Percentiles rank a stretch among this genome's conserved stretches.
Evolutionary conservation across 2,888 invertebrate genomes (phyloP).

Genomic region (Miltochrista miniata): DNA sequence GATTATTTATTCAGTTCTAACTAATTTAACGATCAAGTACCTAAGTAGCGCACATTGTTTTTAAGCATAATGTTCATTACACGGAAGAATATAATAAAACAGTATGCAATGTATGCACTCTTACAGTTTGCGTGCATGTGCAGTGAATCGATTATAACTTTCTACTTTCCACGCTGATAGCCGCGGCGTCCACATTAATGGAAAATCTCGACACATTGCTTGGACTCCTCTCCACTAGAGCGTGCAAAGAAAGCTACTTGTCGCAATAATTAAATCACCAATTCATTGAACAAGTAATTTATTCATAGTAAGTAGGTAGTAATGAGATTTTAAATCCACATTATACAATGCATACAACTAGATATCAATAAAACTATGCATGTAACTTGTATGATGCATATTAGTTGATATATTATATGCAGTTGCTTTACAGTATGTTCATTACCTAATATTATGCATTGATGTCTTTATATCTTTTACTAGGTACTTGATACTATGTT

Average conservation of each 20-base stretch:
- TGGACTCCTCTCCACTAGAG: slow-evolving; percentile 73
- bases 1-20: slow-evolving; percentile 37
- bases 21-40: slow-evolving; percentile 28
- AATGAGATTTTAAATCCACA: neutral
- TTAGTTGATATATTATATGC: no score
- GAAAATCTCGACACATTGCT: slow-evolving; percentile 79
- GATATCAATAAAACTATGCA: no score
- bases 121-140: slow-evolving; percentile 74
- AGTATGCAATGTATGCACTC: slow-evolving; percentile 35
- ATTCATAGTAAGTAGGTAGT: slow-evolving; percentile 9
- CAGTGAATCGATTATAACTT: slow-evolving; percentile 79
- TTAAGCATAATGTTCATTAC: slow-evolving; percentile 40
- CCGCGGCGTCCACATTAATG: slow-evolving; percentile 70
- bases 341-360: neutral
- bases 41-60: slow-evolving; percentile 33
- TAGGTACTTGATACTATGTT: no score
- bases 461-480: no score
- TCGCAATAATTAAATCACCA: slow-evolving; percentile 53
- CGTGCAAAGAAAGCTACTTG: slow-evolving; percentile 72
- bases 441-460: no score
- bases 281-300: slow-evolving; percentile 26
- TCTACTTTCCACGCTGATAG: slow-evolving; percentile 78
- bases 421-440: neutral
- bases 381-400: no score
- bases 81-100: slow-evolving; percentile 48